Base-by-base conservation (phyloP, 2,113 vertebrate species). In the Ictalurus punctatus region DNA sequence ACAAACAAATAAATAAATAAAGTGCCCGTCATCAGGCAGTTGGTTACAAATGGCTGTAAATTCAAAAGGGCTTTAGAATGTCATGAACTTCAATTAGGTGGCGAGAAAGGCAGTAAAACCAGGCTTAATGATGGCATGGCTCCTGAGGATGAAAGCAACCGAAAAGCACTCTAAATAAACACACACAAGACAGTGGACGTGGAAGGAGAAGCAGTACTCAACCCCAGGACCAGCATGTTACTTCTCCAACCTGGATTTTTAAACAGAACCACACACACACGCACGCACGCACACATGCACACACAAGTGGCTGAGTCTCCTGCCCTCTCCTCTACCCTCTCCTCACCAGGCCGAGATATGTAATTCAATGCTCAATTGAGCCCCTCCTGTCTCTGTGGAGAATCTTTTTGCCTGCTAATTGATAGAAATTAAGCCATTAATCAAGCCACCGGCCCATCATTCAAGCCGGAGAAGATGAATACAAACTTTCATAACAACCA, bases 391-490 rank as follows among this genome's bases (percentile, higher is more conserved):
- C 97, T 99, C 97, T 90, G 94, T 96, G 96, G 97, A 98, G 97
- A 97, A 96, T 97, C 96, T 96, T 94, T 97, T 95, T 95, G 96
- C 96, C 96, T 94, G 93, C 97, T 99, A 99, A 99, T 99, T 99
- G 98, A 99, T 99, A 99, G 98, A 99, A 99, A 99, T 99, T 98
- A 99, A 99, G 97, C 98, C 98, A 99, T 99, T 99, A 99, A 99
- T 99, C 98, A 99, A 99, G 97, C 97, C 97, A 97, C 96, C 95
- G 97, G 98, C 98, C 97, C 97, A 99, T 99, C 98, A 98, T 96
- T 99, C 97, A 98, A 97, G 94, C 97, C 95, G 87, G 96, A 94
- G 96, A 98, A 99, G 98, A 99, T 99, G 98, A 99, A 99, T 99
- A 99, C 98, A 98, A 99, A 99, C 98, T 99, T 99, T 99, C 97